Percentiles rank a stretch among this genome's conserved stretches.
These are phyloP conservation scores for Prosapia bicincta DNA, from an alignment of 2,888 invertebrate genomes.

Conservation along the genomic window DNA sequence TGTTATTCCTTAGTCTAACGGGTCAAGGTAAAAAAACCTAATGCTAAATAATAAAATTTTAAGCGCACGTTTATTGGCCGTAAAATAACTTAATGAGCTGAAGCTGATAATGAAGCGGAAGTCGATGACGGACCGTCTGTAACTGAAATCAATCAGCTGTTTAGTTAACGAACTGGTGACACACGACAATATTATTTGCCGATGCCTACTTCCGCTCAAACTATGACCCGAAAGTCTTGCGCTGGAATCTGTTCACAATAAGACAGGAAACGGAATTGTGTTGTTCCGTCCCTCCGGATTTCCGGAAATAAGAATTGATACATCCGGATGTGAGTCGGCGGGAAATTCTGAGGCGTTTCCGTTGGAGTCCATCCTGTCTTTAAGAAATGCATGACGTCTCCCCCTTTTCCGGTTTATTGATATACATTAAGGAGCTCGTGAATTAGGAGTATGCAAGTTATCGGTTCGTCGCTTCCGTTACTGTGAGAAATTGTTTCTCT, in stretches of 20 bases:
- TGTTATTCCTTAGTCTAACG: no score
- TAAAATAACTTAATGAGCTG: no score
- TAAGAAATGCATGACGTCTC: background rate
- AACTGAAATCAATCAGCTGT: background rate
- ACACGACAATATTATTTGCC: background rate
- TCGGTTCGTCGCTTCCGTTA: background rate
- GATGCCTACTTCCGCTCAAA: background rate
- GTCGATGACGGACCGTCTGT: no score
- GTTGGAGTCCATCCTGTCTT: conserved; percentile 15
- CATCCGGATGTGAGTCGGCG: conserved; percentile 12
- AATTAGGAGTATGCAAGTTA: background rate
- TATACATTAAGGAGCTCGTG: background rate
- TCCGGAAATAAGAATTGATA: conserved; percentile 20
- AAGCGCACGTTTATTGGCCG: no score
- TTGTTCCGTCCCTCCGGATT: conserved; percentile 15
- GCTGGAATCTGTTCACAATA: background rate
- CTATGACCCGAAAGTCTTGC: background rate
- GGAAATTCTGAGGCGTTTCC: conserved; percentile 12
- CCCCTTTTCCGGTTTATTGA: background rate
- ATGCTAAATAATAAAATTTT: no score
- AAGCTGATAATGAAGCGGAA: no score
- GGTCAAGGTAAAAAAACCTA: no score
- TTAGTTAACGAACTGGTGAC: background rate
- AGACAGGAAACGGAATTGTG: conserved; percentile 23
- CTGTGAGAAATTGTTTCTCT: no score